phyloP scores from a whole-genome alignment of 2,113 vertebrate species.

The Psammodynastes pulverulentus region DNA sequence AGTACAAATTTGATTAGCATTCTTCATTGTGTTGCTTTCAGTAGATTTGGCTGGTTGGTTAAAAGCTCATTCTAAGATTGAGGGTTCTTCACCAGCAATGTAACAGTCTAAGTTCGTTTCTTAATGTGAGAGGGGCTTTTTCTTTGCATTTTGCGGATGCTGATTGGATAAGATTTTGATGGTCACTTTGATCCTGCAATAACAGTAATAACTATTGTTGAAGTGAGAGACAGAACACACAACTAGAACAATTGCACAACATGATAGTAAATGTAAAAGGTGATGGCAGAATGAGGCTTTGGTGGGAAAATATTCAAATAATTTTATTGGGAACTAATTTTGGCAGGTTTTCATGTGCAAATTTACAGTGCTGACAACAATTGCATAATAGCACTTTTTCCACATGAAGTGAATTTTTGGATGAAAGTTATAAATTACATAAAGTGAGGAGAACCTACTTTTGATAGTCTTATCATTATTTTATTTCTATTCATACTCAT shows the following conservation, averaged over 20 bases:
- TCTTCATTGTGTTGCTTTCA: not conserved
- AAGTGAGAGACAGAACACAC: not conserved
- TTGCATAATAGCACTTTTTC: not conserved
- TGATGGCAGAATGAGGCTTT: not conserved
- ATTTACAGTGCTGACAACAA: not conserved
- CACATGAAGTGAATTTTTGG: not conserved
- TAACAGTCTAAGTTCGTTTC: not conserved
- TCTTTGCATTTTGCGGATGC: not conserved
- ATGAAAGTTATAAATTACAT: not conserved
- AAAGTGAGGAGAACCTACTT: not conserved
- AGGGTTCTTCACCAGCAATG: not conserved
- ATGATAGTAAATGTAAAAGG: not conserved
- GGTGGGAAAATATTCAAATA: not conserved
- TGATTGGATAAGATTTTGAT: not conserved
- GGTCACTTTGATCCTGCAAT: not conserved
- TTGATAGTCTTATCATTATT: not conserved
- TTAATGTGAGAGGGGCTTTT: not conserved
- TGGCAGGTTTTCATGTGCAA: not conserved
- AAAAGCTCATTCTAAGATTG: not conserved
- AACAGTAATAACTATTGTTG: not conserved
- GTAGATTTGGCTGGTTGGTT: not conserved
- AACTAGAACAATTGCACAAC: not conserved
- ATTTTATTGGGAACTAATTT: not conserved
- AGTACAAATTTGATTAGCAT: not conserved
- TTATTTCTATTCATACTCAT: not conserved